phyloP scores from a whole-genome alignment of 2,113 vertebrate genomes.

The Pachypanchax playfairii region DNA sequence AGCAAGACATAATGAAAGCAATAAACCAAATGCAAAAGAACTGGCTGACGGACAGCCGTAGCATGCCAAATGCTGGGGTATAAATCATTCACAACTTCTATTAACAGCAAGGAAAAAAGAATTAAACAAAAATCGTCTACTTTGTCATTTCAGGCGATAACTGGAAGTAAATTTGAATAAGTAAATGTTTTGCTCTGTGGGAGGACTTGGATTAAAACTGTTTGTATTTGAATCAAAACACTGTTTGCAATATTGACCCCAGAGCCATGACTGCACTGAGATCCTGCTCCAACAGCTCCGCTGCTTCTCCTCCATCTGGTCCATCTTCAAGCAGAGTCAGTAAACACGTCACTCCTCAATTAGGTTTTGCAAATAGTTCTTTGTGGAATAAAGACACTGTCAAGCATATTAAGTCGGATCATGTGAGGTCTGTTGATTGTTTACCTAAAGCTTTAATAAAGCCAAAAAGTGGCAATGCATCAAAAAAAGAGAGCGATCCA shows the following conservation, averaged over 20 bases:
- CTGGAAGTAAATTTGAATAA: slow-evolving; percentile 59
- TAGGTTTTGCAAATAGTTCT: slow-evolving; percentile 34
- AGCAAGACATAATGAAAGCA: slow-evolving; percentile 36
- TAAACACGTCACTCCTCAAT: slow-evolving; percentile 30
- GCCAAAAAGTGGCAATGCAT: slow-evolving; percentile 28
- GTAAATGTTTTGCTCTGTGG: slow-evolving; percentile 65
- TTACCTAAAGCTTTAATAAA: slow-evolving; percentile 33
- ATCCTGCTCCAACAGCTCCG: slow-evolving; percentile 23
- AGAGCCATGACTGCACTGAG: slow-evolving; percentile 38
- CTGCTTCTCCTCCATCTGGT: slow-evolving; percentile 34
- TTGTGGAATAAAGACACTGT: slow-evolving; percentile 11
- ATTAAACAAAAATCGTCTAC: neutral
- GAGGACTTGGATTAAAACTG: slow-evolving; percentile 57
- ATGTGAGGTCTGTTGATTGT: slow-evolving; percentile 27
- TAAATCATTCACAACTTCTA: slow-evolving; percentile 41
- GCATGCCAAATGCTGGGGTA: slow-evolving; percentile 26
- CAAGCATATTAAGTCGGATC: slow-evolving; percentile 23
- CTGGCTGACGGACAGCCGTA: slow-evolving; percentile 33
- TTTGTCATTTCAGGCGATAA: slow-evolving; percentile 45
- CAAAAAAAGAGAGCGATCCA: slow-evolving; percentile 9
- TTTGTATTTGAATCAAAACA: slow-evolving; percentile 60
- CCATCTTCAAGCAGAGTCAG: slow-evolving; percentile 12
- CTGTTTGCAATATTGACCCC: slow-evolving; percentile 67
- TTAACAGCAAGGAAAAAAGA: slow-evolving; percentile 15
- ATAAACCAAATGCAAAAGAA: slow-evolving; percentile 38